A percentile compares a stretch with the other conserved stretches of the same genome.
These are phyloP conservation scores for Megalonaias nervosa DNA, from an alignment of 1,140 invertebrate species.

Conservation along the genomic window DNA sequence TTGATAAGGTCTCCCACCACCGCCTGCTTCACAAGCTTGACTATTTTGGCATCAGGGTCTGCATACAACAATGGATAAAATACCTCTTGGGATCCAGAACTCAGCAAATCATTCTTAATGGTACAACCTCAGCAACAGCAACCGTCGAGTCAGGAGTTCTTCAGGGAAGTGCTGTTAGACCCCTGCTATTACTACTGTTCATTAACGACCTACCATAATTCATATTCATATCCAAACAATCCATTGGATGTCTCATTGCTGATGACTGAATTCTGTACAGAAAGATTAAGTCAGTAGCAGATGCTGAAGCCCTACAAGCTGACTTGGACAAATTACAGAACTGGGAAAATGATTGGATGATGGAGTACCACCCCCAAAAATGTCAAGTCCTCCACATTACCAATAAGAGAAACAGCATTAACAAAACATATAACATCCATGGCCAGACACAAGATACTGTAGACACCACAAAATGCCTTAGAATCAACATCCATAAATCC, in stretches of 20 bases:
- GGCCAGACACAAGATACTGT: neutral
- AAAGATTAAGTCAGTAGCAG: conserved; percentile 9
- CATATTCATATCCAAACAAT: neutral
- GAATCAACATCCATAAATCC: neutral
- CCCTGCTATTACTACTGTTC: conserved; percentile 8
- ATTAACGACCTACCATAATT: conserved; percentile 27
- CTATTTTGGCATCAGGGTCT: conserved; percentile 1
- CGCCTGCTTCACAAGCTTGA: neutral
- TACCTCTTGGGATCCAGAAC: conserved; percentile 20
- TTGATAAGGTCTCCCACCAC: too few relatives aligned
- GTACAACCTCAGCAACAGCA: neutral
- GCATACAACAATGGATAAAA: conserved; percentile 10
- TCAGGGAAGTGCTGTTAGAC: conserved; percentile 19
- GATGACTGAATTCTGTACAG: conserved; percentile 24
- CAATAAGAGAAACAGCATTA: conserved; percentile 1
- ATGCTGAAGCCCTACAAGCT: neutral
- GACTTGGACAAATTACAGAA: too few relatives aligned
- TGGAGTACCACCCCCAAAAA: conserved; percentile 25
- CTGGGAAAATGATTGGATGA: neutral
- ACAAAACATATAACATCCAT: conserved; percentile 3
- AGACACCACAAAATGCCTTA: too few relatives aligned
- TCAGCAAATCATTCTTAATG: conserved; percentile 18
- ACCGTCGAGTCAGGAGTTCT: conserved; percentile 24
- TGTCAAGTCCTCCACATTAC: conserved; percentile 16
- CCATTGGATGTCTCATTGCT: conserved; percentile 12